A percentile compares a stretch with the other conserved stretches of the same genome.
These are phyloP conservation scores for Saguinus imperator DNA, from an alignment of 2,113 vertebrate species.

Conservation along the genomic window DNA sequence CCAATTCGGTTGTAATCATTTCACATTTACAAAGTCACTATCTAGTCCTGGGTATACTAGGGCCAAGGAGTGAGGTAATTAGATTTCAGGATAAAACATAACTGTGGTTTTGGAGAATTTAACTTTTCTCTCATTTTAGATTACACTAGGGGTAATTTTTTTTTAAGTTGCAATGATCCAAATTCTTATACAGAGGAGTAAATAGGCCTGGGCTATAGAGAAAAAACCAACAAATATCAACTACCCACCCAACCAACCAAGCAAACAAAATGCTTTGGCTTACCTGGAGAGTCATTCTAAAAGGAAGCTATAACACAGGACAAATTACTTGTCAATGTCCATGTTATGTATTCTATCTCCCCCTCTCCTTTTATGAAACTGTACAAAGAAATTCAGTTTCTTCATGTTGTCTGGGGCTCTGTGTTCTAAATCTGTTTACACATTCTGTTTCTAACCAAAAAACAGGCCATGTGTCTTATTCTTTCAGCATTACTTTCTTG, in stretches of 20 bases:
- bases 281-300: background rate
- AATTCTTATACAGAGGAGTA: background rate
- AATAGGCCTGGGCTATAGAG: background rate
- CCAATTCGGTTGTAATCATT: background rate
- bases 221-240: background rate
- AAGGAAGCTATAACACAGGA: background rate
- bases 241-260: background rate
- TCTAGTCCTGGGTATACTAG: background rate
- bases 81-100: background rate
- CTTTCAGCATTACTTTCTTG: background rate
- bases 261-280: background rate
- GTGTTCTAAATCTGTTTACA: background rate
- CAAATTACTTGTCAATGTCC: background rate
- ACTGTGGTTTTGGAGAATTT: background rate
- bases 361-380: background rate
- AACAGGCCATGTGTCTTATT: background rate
- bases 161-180: background rate
- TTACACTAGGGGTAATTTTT: background rate
- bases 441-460: background rate
- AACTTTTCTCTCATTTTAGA: slow-evolving; percentile 2
- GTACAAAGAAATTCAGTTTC: background rate
- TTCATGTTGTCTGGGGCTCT: background rate
- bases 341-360: background rate
- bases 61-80: background rate
- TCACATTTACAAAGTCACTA: background rate